Evolutionary conservation across 1,140 invertebrate species (phyloP).

Genomic region (Ceratitis capitata): DNA sequence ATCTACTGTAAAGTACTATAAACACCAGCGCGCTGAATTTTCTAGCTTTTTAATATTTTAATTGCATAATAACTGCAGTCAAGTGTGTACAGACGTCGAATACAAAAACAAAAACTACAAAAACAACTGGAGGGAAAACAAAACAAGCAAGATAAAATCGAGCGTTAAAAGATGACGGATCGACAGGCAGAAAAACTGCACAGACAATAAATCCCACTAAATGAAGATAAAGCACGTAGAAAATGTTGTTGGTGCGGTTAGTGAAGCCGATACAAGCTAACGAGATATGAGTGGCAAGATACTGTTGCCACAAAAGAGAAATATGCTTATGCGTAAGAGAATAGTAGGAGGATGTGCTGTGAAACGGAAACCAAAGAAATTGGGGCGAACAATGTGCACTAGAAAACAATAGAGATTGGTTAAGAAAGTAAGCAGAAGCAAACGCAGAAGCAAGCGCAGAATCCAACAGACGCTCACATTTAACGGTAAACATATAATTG

Average conservation of each 20-base stretch:
- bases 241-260: background rate
- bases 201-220: background rate
- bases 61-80: background rate
- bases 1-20: no score
- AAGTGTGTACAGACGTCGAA: background rate
- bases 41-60: background rate
- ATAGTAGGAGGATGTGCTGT: background rate
- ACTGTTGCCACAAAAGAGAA: background rate
- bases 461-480: background rate
- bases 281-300: background rate
- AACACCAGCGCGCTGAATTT: background rate
- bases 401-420: background rate
- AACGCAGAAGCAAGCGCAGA: no score
- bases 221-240: slow-evolving; percentile 10
- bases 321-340: background rate
- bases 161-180: background rate
- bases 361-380: background rate
- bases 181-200: background rate
- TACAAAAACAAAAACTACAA: background rate
- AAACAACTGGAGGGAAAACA: background rate
- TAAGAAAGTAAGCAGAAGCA: background rate
- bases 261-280: background rate
- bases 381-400: background rate
- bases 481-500: background rate
- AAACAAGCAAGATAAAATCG: background rate